These are phyloP conservation scores for Anastrepha ludens DNA, from an alignment of 1,140 invertebrate species.

Conservation along the genomic window DNA sequence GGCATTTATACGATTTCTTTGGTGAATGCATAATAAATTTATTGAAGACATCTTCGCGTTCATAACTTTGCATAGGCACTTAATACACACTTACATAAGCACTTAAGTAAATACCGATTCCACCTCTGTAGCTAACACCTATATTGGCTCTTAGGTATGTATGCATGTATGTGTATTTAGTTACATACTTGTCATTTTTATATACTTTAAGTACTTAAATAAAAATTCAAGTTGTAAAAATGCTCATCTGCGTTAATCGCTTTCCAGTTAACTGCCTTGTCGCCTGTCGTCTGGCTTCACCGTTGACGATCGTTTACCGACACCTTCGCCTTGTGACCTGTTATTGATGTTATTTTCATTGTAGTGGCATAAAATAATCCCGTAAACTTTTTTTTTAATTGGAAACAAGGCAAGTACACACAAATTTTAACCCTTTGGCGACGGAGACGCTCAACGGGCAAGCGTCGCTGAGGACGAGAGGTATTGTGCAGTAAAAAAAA, in stretches of 20 bases:
- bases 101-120: too few species aligned
- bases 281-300: not conserved
- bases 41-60: too few species aligned
- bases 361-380: too few species aligned
- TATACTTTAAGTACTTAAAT: not conserved
- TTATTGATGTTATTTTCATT: not conserved
- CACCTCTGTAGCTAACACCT: not conserved
- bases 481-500: too few species aligned
- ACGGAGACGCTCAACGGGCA: too few species aligned
- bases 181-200: not conserved
- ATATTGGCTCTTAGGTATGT: not conserved
- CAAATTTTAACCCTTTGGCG: too few species aligned
- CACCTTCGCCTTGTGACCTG: not conserved
- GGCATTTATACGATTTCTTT: constrained; percentile 3
- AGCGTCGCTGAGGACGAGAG: too few species aligned
- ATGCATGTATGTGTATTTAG: not conserved
- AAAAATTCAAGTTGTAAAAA: constrained; percentile 11
- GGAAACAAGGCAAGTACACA: too few species aligned
- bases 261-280: not conserved
- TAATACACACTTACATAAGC: too few species aligned
- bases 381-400: too few species aligned
- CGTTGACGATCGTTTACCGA: not conserved
- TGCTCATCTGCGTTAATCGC: constrained; percentile 8
- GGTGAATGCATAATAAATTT: constrained; percentile 10
- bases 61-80: too few species aligned